Conservation (phyloP, 2,888 invertebrate genomes). For the Cephus rjabovi region DNA sequence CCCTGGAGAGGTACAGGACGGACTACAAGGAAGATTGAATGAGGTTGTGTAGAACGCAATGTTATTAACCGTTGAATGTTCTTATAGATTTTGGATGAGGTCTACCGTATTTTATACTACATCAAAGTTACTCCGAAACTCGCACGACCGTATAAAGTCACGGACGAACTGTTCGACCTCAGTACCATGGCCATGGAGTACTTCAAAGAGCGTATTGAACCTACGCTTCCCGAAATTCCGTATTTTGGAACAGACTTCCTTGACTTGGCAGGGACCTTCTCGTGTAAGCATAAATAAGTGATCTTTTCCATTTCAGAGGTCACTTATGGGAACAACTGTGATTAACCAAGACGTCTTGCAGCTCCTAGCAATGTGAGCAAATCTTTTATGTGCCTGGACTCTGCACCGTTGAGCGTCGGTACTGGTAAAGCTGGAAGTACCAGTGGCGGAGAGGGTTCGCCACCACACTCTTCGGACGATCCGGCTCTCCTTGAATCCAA, state of each 20-base stretch:
- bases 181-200: conserved; percentile 99
- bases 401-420: conserved; percentile 68
- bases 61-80: conserved; percentile 3
- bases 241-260: conserved; percentile 89
- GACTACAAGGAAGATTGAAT: neutral
- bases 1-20: conserved; percentile 82
- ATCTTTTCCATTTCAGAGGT: neutral
- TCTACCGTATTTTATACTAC: conserved; percentile 86
- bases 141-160: conserved; percentile 90
- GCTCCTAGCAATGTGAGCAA: conserved; percentile 59
- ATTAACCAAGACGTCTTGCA: conserved; percentile 28
- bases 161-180: conserved; percentile 93
- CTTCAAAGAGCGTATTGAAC: conserved; percentile 94
- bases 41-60: neutral
- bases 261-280: conserved; percentile 79
- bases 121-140: conserved; percentile 85
- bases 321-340: neutral
- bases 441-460: conserved; percentile 63
- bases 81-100: conserved; percentile 89
- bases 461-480: conserved; percentile 68
- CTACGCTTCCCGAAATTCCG: conserved; percentile 87
- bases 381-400: conserved; percentile 61
- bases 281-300: conserved; percentile 69
- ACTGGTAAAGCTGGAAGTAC: conserved; percentile 69
- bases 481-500: conserved; percentile 62